Evolutionary conservation across 2,888 invertebrate species (phyloP), one percentile per base, ranked within the genome.

Genomic region (Pomacea canaliculata): DNA sequence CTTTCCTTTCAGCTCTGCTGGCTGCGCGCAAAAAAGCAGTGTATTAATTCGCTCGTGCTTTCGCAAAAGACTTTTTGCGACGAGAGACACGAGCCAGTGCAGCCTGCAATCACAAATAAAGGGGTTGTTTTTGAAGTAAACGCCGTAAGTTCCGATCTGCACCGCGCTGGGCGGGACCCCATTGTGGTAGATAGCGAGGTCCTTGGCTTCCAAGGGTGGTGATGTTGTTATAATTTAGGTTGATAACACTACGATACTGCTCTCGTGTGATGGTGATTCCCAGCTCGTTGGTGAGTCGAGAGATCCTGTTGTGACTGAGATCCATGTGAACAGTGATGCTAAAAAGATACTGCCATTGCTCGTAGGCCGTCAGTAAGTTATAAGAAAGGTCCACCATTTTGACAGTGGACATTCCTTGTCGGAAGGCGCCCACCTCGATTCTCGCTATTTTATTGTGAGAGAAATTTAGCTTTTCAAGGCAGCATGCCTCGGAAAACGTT

Each of bases 341-440:
- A 19, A 68, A 68, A 12, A 46, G 27, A 37, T 68, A 68, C n/a
- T n/a, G 68, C 68, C 68, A 68, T 9, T n/a, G 68, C 27, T 68
- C 68, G 48, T 27, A 68, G 37, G 48, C 3, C 19, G 9, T 8
- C 13, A 68, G 27, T 9, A 12, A 37, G 27, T 68, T 68, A 37
- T 16, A 68, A 12, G 68, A 68, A 13, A 68, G 12, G 48, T 68
- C 68, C 27, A 46, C 68, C 13, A 13, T 19, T 19, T 19, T 19
- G 9, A 68, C 27, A 37, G 9, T 27, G 23, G 2, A 27, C 37
- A 46, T 68, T 1, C 68, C 48, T 12, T 2, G 12, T 12, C 2
- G n/a, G 37, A 68, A 68, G 10, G 48, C 68, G 13, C 68, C 13
- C 9, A 37, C 19, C 48, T 68, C 37, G 37, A 68, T 37, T 27